These are phyloP conservation scores for Mus spretus DNA, from an alignment of 2,797 vertebrate genomes.

Conservation along the genomic window DNA sequence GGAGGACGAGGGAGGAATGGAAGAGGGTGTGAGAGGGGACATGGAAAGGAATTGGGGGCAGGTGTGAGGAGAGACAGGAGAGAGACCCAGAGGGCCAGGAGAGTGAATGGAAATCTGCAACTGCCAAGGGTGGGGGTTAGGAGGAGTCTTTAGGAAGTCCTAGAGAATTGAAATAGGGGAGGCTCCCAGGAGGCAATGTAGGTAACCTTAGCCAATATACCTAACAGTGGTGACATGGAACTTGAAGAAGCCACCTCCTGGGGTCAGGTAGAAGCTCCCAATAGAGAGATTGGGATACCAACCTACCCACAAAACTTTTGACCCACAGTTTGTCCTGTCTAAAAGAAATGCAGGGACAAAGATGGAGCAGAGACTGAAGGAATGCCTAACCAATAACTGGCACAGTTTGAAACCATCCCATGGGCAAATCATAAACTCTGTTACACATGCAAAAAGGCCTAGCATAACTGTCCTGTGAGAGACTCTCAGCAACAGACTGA, in stretches of 20 bases:
- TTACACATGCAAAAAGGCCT: neutral
- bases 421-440: neutral
- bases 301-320: neutral
- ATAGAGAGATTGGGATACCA: neutral
- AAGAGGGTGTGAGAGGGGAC: neutral
- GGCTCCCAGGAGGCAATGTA: neutral
- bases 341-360: neutral
- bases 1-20: neutral
- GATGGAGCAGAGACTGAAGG: neutral
- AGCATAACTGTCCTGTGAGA: neutral
- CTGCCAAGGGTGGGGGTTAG: neutral
- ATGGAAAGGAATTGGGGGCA: neutral
- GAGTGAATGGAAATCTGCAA: neutral
- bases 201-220: neutral
- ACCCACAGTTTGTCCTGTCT: neutral
- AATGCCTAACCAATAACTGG: neutral
- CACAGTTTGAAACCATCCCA: neutral
- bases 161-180: neutral
- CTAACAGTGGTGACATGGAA: neutral
- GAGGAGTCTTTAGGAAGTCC: neutral
- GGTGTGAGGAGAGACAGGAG: neutral
- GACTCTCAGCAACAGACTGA: neutral
- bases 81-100: neutral
- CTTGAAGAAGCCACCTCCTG: neutral
- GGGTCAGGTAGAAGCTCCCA: neutral